Conservation (phyloP, 2,888 invertebrate genomes). For the Pollenia amentaria region DNA sequence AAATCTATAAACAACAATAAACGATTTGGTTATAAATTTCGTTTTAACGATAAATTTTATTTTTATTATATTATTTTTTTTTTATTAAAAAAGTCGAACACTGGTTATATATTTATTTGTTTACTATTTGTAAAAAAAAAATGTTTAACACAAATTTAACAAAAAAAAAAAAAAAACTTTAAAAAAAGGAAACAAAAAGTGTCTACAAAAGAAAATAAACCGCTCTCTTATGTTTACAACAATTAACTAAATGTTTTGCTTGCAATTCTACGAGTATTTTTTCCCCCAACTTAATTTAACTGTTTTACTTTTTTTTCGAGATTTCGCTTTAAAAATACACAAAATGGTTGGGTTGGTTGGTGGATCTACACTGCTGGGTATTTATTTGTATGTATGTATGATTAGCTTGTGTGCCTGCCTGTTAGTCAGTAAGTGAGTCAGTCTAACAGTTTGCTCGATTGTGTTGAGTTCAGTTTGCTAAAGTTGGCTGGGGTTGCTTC, state of each 20-base stretch:
- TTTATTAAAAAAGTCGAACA: not conserved
- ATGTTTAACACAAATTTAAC: constrained; percentile 37
- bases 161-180: not conserved
- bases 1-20: not conserved
- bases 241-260: constrained; percentile 79
- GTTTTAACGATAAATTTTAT: not conserved
- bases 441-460: not conserved
- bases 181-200: not conserved
- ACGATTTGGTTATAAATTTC: constrained; percentile 7
- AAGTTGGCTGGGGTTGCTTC: constrained; percentile 38
- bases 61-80: not conserved
- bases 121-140: constrained; percentile 30
- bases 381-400: constrained; percentile 1
- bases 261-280: constrained; percentile 73
- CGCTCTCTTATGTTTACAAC: constrained; percentile 80
- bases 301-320: constrained; percentile 65
- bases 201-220: constrained; percentile 74
- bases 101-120: constrained; percentile 21
- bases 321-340: constrained; percentile 40
- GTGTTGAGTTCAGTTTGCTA: constrained; percentile 23
- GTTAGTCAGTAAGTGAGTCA: not conserved
- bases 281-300: constrained; percentile 70
- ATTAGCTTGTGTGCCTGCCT: not conserved
- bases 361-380: constrained; percentile 16
- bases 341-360: constrained; percentile 23